These are phyloP conservation scores for Leptinotarsa haldemani DNA, from an alignment of 2,888 invertebrate species.

Conservation along the genomic window DNA sequence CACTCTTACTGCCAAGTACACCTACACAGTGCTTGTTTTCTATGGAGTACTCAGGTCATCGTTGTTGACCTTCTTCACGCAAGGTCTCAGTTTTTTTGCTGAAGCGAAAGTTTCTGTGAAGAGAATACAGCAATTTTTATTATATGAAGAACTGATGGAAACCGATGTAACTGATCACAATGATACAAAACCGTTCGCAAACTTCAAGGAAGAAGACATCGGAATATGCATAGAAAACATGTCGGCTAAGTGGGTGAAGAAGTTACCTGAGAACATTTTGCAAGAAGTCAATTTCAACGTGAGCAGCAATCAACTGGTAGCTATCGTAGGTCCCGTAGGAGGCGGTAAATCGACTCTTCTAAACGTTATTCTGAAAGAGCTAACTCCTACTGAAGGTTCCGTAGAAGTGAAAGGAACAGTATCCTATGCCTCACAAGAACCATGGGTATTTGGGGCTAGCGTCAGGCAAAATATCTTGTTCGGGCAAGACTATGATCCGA, in stretches of 20 bases:
- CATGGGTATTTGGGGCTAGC: slow-evolving; percentile 84
- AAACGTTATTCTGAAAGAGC: slow-evolving; percentile 75
- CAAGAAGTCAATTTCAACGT: slow-evolving; percentile 74
- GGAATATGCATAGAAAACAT: slow-evolving; percentile 63
- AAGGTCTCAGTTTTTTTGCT: slow-evolving; percentile 75
- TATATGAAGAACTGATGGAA: slow-evolving; percentile 54
- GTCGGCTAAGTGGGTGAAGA: slow-evolving; percentile 74
- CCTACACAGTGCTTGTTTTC: slow-evolving; percentile 81
- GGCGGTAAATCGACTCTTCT: slow-evolving; percentile 71
- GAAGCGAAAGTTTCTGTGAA: slow-evolving; percentile 66
- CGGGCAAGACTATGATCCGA: slow-evolving; percentile 77
- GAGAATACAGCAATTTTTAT: slow-evolving; percentile 70
- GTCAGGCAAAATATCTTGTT: slow-evolving; percentile 94
- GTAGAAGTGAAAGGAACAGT: slow-evolving; percentile 75
- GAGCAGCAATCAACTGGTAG: slow-evolving; percentile 70
- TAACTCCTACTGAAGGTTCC: slow-evolving; percentile 74
- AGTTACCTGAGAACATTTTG: slow-evolving; percentile 63
- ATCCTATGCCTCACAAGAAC: slow-evolving; percentile 85
- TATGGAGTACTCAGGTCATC: slow-evolving; percentile 75
- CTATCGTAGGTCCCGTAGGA: slow-evolving; percentile 74
- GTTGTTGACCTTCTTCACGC: slow-evolving; percentile 74
- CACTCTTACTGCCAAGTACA: slow-evolving; percentile 70
- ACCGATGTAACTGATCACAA: background rate
- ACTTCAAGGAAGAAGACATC: background rate
- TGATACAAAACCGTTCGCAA: background rate